Conservation (phyloP, 2,888 invertebrate species). For the Ametastegia equiseti region DNA sequence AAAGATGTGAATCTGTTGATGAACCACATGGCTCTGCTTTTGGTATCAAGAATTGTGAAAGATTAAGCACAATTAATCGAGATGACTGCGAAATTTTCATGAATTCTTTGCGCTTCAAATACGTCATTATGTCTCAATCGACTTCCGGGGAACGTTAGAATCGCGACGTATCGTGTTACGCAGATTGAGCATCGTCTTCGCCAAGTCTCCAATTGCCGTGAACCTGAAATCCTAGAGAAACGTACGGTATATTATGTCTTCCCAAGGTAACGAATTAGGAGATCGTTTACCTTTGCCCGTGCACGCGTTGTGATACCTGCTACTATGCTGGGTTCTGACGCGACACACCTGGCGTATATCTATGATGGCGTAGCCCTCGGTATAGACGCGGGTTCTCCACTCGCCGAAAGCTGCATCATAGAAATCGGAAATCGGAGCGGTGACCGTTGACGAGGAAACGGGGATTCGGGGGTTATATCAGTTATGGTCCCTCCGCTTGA, state of each 20-base stretch:
- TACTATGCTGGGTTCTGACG: neutral
- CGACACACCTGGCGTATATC: neutral
- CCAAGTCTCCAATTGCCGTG: conserved; percentile 29
- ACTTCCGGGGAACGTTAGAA: conserved; percentile 40
- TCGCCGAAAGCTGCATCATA: conserved; percentile 1
- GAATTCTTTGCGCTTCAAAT: neutral
- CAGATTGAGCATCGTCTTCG: conserved; percentile 13
- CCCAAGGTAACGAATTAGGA: neutral
- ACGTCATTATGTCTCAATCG: neutral
- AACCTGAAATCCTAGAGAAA: conserved; percentile 15
- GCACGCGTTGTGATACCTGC: neutral
- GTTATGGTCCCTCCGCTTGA: neutral
- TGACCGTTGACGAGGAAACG: conserved; percentile 35
- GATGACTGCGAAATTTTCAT: neutral
- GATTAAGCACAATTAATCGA: conserved; percentile 1
- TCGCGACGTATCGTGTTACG: conserved; percentile 31
- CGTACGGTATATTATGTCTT: neutral
- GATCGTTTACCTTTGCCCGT: conserved; percentile 9
- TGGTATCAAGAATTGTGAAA: neutral
- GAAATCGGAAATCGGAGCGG: conserved; percentile 23
- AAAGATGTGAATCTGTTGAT: neutral
- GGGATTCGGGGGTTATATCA: conserved; percentile 14
- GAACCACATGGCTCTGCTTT: no score
- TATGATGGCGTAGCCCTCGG: neutral
- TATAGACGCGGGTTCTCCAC: neutral